Conservation (phyloP, 2,797 vertebrate species). For the Tauraco hartlaubi region DNA sequence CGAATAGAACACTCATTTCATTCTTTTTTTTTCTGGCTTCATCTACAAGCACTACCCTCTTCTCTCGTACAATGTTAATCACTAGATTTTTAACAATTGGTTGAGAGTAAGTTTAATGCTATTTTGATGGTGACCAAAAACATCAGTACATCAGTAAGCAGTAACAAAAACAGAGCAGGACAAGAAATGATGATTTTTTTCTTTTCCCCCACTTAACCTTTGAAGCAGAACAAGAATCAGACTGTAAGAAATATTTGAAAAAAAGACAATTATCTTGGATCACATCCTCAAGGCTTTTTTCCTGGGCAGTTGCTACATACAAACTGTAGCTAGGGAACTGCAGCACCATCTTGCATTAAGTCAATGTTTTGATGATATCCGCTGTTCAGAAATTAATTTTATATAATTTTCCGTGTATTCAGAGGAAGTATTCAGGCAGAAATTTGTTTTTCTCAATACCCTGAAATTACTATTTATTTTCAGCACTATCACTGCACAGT, state of each 20-base stretch:
- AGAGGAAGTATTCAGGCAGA: background rate
- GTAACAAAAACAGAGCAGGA: background rate
- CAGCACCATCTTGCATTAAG: background rate
- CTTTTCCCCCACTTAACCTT: background rate
- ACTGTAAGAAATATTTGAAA: background rate
- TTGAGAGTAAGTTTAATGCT: background rate
- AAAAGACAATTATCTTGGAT: background rate
- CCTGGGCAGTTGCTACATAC: background rate
- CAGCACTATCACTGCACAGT: background rate
- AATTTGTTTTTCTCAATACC: background rate
- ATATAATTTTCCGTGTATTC: background rate
- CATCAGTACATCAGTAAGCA: background rate
- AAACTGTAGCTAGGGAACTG: background rate
- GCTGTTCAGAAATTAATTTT: background rate
- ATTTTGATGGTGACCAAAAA: background rate
- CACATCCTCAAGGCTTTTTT: rapidly evolving
- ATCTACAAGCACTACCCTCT: background rate
- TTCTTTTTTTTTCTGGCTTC: background rate
- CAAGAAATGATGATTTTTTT: background rate
- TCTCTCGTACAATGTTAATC: background rate
- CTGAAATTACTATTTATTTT: background rate
- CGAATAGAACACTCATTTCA: background rate
- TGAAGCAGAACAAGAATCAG: background rate
- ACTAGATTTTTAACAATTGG: background rate
- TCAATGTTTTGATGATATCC: background rate